Evolutionary conservation across 2,888 invertebrate species (phyloP), one percentile per base, ranked within the genome.

Genomic region (Pandemis cinnamomeana): DNA sequence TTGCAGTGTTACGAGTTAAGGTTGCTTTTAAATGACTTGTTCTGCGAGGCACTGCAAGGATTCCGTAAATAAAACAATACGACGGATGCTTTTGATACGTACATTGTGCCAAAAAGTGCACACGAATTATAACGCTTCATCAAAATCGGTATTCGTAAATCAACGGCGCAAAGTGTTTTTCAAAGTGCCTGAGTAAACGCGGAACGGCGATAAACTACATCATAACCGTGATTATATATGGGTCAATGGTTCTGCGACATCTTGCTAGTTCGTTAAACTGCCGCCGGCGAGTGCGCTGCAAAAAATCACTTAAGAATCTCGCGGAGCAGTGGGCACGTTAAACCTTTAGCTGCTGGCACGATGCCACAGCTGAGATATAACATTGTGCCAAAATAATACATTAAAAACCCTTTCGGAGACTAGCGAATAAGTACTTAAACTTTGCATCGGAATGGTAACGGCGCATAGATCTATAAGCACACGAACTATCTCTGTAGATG

Each of bases 341-440:
- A 90, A 90, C 91, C 90, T 91, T 92, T 87, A 88, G 86, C 83
- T 79, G 87, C 83, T 93, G 93, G 93, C 92, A 87, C 81, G 67
- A 64, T 79, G 92, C 92, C 93, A 93, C 83, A 77, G 77, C 77
- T 78, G 78, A 81, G 82, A 82, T 87, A 85, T 87, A 86, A 87
- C 88, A 85, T 86, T 87, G 89, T 91, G 91, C 91, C 91, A 91
- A 91, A 91, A 91, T 91, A 92, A 91, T 89, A 88, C 87, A 92
- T 92, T 92, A 89, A 91, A 92, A 92, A 86, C 85, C 86, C 86
- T 90, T 91, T 86, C 83, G 81, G 79, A 83, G 83, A 85, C 84
- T 88, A 89, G 89, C 84, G 85, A 88, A 88, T 84, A 11, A 46
- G 46, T 46, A 86, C 80, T 86, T 82, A 84, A 85, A 89, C 84